Evolutionary conservation across 1,140 invertebrate genomes (phyloP).

Genomic region (Marisa cornuarietis): DNA sequence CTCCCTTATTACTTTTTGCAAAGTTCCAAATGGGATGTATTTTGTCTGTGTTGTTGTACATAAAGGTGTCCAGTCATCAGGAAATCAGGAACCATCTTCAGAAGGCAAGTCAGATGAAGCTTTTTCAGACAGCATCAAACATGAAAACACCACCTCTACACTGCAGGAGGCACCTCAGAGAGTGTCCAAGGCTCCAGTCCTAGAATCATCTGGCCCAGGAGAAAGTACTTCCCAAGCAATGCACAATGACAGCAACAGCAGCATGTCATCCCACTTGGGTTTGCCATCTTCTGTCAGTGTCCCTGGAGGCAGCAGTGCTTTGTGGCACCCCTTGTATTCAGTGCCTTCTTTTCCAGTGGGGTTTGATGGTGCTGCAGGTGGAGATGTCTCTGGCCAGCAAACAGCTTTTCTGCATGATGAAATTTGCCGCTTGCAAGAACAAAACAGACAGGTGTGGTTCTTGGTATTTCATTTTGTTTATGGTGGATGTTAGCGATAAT

Average conservation of each 20-base stretch:
- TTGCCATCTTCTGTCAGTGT: neutral
- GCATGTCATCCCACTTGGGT: conserved; percentile 8
- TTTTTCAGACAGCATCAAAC: neutral
- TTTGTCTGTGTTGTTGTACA: too few relatives aligned
- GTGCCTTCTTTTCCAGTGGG: neutral
- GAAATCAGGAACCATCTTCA: neutral
- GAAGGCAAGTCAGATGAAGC: neutral
- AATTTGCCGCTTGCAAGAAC: neutral
- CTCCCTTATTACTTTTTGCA: neutral
- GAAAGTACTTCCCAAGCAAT: too few relatives aligned
- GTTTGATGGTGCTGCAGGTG: too few relatives aligned
- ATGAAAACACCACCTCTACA: too few relatives aligned
- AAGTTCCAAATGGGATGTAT: neutral
- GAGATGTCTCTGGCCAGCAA: neutral
- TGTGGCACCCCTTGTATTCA: neutral
- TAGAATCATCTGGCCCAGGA: too few relatives aligned
- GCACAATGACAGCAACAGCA: conserved; percentile 4
- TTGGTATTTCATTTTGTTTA: neutral
- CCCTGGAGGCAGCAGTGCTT: neutral
- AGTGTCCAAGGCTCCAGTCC: too few relatives aligned
- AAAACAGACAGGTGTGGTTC: conserved; percentile 1
- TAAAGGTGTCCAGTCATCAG: too few relatives aligned
- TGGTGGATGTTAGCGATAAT: neutral
- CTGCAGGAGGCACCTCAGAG: too few relatives aligned
- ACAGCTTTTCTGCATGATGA: conserved; percentile 11